Conservation (phyloP, 2,113 vertebrate species). For the Lucifuga dentata region DNA sequence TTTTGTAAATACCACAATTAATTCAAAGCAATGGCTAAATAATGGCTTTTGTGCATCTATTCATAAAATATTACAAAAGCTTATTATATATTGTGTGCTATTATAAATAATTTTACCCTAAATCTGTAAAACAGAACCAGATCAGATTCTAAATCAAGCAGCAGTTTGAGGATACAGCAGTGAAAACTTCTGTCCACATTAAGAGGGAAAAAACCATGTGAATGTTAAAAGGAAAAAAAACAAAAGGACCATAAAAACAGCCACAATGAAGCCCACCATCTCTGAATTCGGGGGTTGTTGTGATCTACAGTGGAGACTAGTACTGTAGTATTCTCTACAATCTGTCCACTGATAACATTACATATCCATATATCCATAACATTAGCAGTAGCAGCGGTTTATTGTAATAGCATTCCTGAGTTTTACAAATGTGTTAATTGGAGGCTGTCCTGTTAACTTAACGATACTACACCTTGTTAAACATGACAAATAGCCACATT, state of each 20-base stretch:
- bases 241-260: constrained; percentile 68
- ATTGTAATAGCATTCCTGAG: constrained; percentile 30
- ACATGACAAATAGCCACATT: constrained; percentile 60
- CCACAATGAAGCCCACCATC: constrained; percentile 35
- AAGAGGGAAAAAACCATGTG: constrained; percentile 42
- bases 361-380: no score
- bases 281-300: constrained; percentile 32
- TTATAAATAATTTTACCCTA: not conserved
- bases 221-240: constrained; percentile 49
- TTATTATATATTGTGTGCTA: not conserved
- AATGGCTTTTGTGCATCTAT: no score
- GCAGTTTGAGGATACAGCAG: constrained; percentile 2
- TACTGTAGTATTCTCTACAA: not conserved
- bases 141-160: no score
- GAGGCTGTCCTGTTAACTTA: constrained; percentile 70
- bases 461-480: constrained; percentile 73
- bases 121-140: no score
- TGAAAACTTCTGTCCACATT: constrained; percentile 6
- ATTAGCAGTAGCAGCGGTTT: constrained; percentile 40
- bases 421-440: constrained; percentile 71
- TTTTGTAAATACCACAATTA: no score
- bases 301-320: constrained; percentile 24
- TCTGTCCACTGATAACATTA: constrained; percentile 19
- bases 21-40: no score
- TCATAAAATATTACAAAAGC: no score